Conservation (phyloP, 2,797 vertebrate species). For the Strix occidentalis region DNA sequence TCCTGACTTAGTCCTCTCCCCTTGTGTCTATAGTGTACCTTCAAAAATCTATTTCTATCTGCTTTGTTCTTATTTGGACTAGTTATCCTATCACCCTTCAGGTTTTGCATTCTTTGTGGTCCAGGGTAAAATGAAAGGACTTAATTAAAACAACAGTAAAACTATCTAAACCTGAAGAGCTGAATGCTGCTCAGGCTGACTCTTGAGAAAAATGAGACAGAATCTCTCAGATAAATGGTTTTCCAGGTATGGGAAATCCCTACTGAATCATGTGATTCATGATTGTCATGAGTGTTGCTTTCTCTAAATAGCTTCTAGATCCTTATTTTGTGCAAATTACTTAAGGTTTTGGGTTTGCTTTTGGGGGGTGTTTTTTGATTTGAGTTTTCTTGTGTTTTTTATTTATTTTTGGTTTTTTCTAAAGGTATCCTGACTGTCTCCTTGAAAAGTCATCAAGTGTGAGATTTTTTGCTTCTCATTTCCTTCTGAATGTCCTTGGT, state of each 20-base stretch:
- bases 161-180: neutral
- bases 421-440: neutral
- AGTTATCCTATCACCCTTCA: neutral
- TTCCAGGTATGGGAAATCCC: neutral
- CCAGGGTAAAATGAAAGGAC: neutral
- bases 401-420: neutral
- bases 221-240: neutral
- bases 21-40: neutral
- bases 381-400: too few relatives aligned
- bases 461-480: neutral
- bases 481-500: neutral
- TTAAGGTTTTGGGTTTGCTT: neutral
- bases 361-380: neutral
- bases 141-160: neutral
- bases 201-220: neutral
- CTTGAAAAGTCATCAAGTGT: neutral
- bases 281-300: neutral
- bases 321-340: neutral
- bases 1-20: neutral
- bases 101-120: neutral
- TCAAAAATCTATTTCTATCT: neutral
- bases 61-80: neutral
- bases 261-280: neutral
- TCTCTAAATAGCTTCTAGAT: neutral
- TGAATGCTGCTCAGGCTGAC: neutral